Evolutionary conservation across 2,113 vertebrate genomes (phyloP), one percentile per base, ranked within the genome.

Genomic region (Lanius collurio): DNA sequence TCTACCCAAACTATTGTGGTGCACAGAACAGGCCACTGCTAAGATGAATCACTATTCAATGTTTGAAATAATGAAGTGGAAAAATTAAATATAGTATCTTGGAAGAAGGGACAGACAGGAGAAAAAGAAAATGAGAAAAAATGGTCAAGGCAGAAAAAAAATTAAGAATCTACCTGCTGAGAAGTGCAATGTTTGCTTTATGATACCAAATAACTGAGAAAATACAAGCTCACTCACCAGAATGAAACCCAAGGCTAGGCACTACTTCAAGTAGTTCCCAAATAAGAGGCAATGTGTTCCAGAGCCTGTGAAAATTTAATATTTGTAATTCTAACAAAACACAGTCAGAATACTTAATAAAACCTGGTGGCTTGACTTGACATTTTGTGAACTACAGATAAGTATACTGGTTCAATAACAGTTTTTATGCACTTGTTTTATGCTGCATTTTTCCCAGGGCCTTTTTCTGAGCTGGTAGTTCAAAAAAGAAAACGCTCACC

Each of bases 41-140:
- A 81, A 77, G 92, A 95, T 97, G 97, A 97, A 94, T 96, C 94
- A 96, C 39, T 68, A 82, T 64, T 85, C 77, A 42, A 20, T 69
- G 94, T 85, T 13, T 83, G 91, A 93, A 94, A 95, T 92, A 97
- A 95, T 77, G 64, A 96, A 89, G 87, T 83, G 77, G 94, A 93
- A 95, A 95, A 94, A 95, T 95, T 95, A 97, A 97, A 95, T 94
- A 95, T 77, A 95, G 93, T 70, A 87, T 87, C 89, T 90, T 73
- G 70, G 80, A 94, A 92, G 82, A 89, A 82, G 44, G 88, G 76
- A 75, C 63, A 87, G 77, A 84, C 30, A 89, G 49, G 4, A 89
- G 62, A 42, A 83, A 90, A 93, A 83, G 64, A 90, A 90, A 96
- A 92, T 60, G 37, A 76, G 63, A 70, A 59, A 78, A 85, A 88